These are phyloP conservation scores for Paedocypris sp. DNA, from an alignment of 2,113 vertebrate genomes.

Conservation along the genomic window DNA sequence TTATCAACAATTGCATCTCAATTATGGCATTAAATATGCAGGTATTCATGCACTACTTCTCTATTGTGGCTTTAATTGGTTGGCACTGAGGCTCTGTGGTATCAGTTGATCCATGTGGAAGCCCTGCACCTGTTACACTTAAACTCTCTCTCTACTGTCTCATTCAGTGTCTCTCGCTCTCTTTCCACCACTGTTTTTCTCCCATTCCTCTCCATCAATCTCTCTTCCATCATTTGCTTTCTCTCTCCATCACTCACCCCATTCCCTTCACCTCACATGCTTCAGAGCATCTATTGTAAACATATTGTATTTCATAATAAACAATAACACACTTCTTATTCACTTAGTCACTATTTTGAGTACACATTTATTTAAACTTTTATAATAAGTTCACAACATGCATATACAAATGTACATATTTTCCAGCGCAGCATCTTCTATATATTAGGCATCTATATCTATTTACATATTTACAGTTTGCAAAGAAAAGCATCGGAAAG, in stretches of 20 bases:
- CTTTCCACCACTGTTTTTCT: neutral
- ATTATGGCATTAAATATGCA: conserved; percentile 26
- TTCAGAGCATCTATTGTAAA: too few relatives aligned
- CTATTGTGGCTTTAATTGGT: conserved; percentile 20
- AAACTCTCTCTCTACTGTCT: neutral
- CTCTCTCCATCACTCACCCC: neutral
- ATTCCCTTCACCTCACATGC: too few relatives aligned
- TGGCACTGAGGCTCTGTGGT: neutral
- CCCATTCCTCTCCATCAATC: neutral
- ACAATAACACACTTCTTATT: too few relatives aligned
- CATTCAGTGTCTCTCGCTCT: neutral
- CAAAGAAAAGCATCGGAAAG: neutral
- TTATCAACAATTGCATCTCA: neutral
- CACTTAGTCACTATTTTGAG: conserved; percentile 10
- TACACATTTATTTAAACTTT: conserved; percentile 47
- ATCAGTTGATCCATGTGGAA: neutral
- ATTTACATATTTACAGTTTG: conserved; percentile 67
- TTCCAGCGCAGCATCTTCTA: conserved; percentile 41
- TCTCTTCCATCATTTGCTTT: neutral
- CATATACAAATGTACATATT: conserved; percentile 57
- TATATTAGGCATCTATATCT: conserved; percentile 67
- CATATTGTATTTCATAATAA: too few relatives aligned
- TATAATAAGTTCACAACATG: conserved; percentile 42
- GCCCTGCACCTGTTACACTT: neutral
- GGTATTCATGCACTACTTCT: neutral